Evolutionary conservation across 2,797 vertebrate species (phyloP), one percentile per base, ranked within the genome.

Genomic region (Takifugu ocellatus): DNA sequence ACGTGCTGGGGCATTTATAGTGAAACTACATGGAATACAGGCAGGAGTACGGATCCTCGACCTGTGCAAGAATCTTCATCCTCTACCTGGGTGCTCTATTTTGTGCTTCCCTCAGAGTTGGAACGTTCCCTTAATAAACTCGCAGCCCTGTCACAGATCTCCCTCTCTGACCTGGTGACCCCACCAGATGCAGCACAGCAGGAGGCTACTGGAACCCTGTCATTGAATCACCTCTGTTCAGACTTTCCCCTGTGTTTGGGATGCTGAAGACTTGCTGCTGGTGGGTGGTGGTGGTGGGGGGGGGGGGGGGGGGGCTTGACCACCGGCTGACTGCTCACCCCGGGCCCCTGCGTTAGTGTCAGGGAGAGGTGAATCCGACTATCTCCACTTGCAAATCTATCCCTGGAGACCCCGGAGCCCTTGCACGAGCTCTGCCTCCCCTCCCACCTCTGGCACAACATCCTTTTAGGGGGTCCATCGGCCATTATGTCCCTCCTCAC

Each of bases 281-380:
- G 21, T 21, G 1, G 61, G 64, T 61, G 59, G 67, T 58, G 61
- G 69, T 73, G 77, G 80, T 70, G 71, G 64, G 54, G 64, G 56
- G 63, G 51, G 25, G 29, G 10, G 16, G 53, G 42, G 21, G 27
- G 74, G 70, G 74, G 65, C 71, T 79, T 89, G 88, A 87, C 88
- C 87, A 88, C 70, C 8, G 70, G 46, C 75, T 87, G 86, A 88
- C 83, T 75, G 77, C 71, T 74, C 59, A 51, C 81, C 74, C 76
- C 17, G 48, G 60, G 75, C 72, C 81, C 81, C 70, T 25, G 81
- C 63, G 77, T 74, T 75, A 60, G 87, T 87, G 90, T 92, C 90
- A 91, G 68, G 24, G 68, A 77, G 85, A 92, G 90, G 90, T 91
- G 89, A 92, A 87, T 79, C 77, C 24, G 77, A 83, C 79, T 70